Evolutionary conservation across 2,113 vertebrate genomes (phyloP), one percentile per base, ranked within the genome.

Genomic region (Cheilinus undulatus): DNA sequence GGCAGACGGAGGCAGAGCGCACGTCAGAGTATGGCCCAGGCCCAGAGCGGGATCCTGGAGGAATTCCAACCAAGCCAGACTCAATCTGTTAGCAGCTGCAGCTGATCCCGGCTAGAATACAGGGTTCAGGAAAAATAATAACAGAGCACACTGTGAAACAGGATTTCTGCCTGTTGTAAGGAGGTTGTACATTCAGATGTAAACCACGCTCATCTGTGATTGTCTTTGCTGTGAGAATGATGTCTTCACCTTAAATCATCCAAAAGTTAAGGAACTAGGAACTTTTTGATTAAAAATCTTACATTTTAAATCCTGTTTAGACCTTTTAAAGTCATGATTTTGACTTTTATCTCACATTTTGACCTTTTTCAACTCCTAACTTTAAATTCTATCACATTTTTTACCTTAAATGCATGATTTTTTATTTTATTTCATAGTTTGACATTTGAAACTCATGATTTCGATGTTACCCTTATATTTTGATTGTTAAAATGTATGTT

Each of bases 11-110:
- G 30, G 46, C 54, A 54, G 34, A 22, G 28, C 59, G 36, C 76
- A 63, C 23, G 36, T 42, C 42, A 69, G 57, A 59, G 56, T 19
- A 49, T 69, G 71, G 52, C 63, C 22, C 26, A 5, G 4, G 22
- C 71, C 60, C 52, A 63, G 34, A 9, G 45, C 48, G 20, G 43
- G 36, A 20, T 82, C 56, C 59, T 70, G 26, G 45, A 62, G 24
- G 48, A 32, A 48, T 71, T 38, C 61, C 73, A 83, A 46, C 48
- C 7, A 19, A 70, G 73, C 38, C 68, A 54, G 34, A 70, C 50
- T 56, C 62, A 40, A 49, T 75, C 24, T 54, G 3, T 38, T 51
- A 27, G 64, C 60, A 76, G 52, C 15, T 74, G 64, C 67, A 43
- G 67, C 43, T 76, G 51, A 78, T 75, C 49, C 51, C 10, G 22